Conservation (phyloP, 2,113 vertebrate species). For the Oreocharis arfaki region DNA sequence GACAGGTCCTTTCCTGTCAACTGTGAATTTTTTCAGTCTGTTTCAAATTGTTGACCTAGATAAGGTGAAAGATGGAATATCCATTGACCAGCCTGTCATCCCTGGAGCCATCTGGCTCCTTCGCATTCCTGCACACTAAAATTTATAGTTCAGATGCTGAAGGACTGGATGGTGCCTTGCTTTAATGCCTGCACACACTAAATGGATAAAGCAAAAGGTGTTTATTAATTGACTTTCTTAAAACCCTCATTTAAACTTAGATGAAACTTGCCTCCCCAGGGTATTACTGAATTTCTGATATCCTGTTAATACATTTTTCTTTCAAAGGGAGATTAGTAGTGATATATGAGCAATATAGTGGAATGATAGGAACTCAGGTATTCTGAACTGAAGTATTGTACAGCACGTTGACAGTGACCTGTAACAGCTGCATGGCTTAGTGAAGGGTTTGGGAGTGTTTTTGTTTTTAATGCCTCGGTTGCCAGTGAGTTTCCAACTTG, state of each 20-base stretch:
- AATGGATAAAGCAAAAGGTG: neutral
- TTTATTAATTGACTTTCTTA: neutral
- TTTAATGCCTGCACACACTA: neutral
- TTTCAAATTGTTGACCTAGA: slow-evolving; percentile 17
- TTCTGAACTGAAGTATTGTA: neutral
- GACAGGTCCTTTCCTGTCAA: neutral
- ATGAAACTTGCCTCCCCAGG: neutral
- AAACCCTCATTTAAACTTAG: neutral
- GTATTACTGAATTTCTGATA: neutral
- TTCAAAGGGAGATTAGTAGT: neutral
- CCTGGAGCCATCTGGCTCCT: neutral
- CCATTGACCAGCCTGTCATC: neutral
- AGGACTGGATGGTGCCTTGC: neutral
- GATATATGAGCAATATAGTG: neutral
- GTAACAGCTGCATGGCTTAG: neutral
- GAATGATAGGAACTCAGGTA: neutral
- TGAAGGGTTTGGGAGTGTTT: neutral
- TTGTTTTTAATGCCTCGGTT: neutral
- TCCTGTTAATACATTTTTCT: neutral
- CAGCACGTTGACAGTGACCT: neutral
- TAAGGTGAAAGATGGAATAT: neutral
- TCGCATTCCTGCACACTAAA: neutral
- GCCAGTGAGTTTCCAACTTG: neutral
- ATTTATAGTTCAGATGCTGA: neutral
- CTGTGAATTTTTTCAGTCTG: neutral